phyloP scores from a whole-genome alignment of 2,113 vertebrate species.

The Probosciger aterrimus region DNA sequence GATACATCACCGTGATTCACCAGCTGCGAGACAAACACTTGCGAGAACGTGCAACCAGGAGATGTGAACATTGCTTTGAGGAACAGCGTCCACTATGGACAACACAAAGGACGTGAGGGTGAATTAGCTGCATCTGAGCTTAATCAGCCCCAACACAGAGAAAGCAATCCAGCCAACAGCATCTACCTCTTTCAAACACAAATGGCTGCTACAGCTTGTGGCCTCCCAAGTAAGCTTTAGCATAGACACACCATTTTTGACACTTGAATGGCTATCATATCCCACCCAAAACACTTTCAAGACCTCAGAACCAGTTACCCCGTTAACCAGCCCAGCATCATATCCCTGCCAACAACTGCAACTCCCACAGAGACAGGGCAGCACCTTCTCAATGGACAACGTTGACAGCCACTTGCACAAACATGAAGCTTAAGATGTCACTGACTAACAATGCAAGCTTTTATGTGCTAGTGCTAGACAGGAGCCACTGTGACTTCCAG shows the following conservation, averaged over 20 bases:
- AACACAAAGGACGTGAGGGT: neutral
- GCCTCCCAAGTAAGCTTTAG: neutral
- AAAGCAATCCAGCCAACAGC: neutral
- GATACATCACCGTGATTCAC: neutral
- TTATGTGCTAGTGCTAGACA: neutral
- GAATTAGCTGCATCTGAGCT: neutral
- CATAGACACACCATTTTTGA: neutral
- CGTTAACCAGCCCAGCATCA: neutral
- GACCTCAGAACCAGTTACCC: neutral
- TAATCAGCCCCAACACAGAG: neutral
- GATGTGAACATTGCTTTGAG: neutral
- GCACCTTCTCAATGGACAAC: neutral
- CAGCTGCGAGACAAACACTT: neutral
- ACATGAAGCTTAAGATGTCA: neutral
- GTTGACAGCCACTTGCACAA: neutral
- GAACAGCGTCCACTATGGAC: neutral
- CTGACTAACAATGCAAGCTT: neutral
- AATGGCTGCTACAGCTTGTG: neutral
- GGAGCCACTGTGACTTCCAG: neutral
- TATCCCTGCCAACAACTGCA: neutral
- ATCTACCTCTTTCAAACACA: neutral
- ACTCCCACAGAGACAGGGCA: neutral
- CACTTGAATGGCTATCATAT: neutral
- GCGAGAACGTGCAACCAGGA: neutral
- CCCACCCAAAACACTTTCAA: neutral